Percentiles rank a stretch among this genome's conserved stretches.
Evolutionary conservation across 2,888 invertebrate species (phyloP).

Genomic region (Stratiomys singularior): DNA sequence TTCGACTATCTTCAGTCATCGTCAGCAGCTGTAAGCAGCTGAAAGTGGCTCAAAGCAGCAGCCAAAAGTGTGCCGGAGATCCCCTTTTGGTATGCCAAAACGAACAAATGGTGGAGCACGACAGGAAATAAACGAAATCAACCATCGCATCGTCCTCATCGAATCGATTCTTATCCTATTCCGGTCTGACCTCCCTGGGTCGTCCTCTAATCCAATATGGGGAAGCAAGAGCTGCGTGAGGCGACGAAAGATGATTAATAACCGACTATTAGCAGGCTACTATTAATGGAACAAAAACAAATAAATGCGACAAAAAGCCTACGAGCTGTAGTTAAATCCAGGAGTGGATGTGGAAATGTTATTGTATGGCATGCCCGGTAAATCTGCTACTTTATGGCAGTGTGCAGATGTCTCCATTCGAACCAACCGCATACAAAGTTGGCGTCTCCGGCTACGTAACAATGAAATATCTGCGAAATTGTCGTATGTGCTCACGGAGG

Average conservation of each 20-base stretch:
- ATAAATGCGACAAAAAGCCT: conserved; percentile 23
- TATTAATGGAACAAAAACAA: conserved; percentile 38
- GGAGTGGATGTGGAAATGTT: background rate
- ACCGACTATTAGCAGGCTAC: conserved; percentile 40
- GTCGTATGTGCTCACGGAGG: conserved; percentile 14
- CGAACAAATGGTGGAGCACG: conserved; percentile 10
- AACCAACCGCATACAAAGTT: conserved; percentile 11
- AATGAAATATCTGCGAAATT: conserved; percentile 18
- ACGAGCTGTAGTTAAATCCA: background rate
- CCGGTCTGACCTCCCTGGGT: background rate
- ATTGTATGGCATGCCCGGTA: conserved; percentile 31
- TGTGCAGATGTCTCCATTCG: conserved; percentile 29
- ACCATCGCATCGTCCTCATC: conserved; percentile 5
- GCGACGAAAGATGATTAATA: conserved; percentile 43
- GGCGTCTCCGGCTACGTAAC: background rate
- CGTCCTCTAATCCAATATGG: background rate
- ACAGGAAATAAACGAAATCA: conserved; percentile 19
- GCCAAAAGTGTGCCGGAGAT: background rate
- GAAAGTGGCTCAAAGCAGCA: background rate
- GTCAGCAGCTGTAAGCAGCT: conserved; percentile 12
- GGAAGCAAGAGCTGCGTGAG: background rate
- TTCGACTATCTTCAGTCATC: conserved; percentile 27
- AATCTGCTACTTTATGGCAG: conserved; percentile 31
- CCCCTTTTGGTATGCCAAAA: background rate
- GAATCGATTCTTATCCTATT: background rate